phyloP scores from a whole-genome alignment of 2,113 vertebrate genomes.

The Lepisosteus oculatus region DNA sequence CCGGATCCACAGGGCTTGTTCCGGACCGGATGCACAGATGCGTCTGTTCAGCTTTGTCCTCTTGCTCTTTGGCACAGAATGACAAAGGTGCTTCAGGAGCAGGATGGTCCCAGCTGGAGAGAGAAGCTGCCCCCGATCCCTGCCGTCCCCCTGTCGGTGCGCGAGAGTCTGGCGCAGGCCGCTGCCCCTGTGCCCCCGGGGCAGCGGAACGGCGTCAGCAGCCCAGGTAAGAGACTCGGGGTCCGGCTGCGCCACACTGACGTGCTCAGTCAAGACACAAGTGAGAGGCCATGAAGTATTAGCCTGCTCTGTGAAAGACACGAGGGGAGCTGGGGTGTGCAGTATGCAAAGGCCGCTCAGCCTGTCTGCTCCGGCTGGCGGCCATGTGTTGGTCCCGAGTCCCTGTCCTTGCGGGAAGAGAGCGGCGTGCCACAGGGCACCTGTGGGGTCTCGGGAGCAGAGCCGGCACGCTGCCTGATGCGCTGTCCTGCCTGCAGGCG shows the following conservation, averaged over 20 bases:
- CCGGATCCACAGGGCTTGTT: not conserved
- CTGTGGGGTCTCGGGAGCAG: too few relatives aligned
- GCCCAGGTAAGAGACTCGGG: conserved; percentile 27
- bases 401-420: too few relatives aligned
- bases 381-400: too few relatives aligned
- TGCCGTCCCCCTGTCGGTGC: conserved; percentile 72
- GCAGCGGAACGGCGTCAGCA: conserved; percentile 38
- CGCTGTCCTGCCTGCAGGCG: conserved; percentile 35
- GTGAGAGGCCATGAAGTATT: not conserved
- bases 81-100: conserved; percentile 80
- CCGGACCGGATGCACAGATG: not conserved
- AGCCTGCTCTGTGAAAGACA: too few relatives aligned
- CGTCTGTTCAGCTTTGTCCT: too few relatives aligned
- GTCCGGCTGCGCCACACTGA: too few relatives aligned
- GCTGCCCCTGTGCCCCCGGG: not conserved
- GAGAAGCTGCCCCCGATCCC: conserved; percentile 85
- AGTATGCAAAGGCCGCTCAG: too few relatives aligned
- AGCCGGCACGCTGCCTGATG: too few relatives aligned
- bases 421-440: too few relatives aligned
- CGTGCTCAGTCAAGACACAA: not conserved
- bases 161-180: conserved; percentile 59
- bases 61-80: conserved; percentile 63
- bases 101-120: conserved; percentile 79
- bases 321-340: too few relatives aligned
- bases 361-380: too few relatives aligned